Evolutionary conservation across 1,140 invertebrate genomes (phyloP).

Genomic region (Popillia japonica): DNA sequence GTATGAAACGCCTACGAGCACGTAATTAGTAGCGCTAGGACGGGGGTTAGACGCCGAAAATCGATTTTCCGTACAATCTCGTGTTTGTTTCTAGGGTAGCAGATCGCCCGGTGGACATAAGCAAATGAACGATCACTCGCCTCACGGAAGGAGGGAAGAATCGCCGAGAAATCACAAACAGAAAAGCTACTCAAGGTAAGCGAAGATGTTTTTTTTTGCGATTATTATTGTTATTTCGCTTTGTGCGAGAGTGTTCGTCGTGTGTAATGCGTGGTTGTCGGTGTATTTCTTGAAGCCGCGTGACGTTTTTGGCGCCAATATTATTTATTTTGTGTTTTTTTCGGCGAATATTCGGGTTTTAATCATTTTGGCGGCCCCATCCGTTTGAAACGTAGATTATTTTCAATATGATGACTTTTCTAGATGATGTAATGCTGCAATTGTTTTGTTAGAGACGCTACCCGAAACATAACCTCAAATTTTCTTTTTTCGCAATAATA

Average conservation of each 20-base stretch:
- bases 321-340: not conserved
- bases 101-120: constrained; percentile 47
- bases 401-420: too few relatives aligned
- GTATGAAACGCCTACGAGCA: constrained; percentile 31
- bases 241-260: not conserved
- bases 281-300: too few relatives aligned
- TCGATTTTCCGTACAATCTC: constrained; percentile 1
- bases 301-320: not conserved
- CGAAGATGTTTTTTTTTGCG: not conserved
- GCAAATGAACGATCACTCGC: constrained; percentile 50
- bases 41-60: not conserved
- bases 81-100: constrained; percentile 48
- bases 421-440: too few relatives aligned
- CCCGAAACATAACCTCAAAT: too few relatives aligned
- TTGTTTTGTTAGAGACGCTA: too few relatives aligned
- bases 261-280: too few relatives aligned
- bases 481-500: too few relatives aligned
- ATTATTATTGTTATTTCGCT: not conserved
- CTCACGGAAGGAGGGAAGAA: constrained; percentile 54
- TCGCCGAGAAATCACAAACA: constrained; percentile 56
- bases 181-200: constrained; percentile 57
- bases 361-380: too few relatives aligned
- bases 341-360: too few relatives aligned
- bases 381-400: too few relatives aligned
- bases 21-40: not conserved